phyloP scores from a whole-genome alignment of 2,888 invertebrate genomes.

The Thymelicus sylvestris region DNA sequence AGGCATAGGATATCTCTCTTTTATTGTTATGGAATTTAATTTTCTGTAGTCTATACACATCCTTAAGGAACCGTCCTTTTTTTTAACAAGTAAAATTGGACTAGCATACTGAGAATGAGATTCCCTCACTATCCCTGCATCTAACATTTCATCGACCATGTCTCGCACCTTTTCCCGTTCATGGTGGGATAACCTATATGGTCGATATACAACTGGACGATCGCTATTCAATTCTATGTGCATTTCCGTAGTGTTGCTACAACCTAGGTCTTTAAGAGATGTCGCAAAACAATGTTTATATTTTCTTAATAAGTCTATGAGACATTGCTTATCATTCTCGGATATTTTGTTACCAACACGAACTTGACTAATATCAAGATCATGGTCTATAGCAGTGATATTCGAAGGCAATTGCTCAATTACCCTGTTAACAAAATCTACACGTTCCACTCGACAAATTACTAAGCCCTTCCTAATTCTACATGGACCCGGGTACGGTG shows the following conservation, averaged over 20 bases:
- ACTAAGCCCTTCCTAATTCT: neutral
- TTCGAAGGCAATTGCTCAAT: neutral
- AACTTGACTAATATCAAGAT: neutral
- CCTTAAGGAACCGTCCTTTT: conserved; percentile 1
- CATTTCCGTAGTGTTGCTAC: conserved; percentile 42
- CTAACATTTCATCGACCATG: neutral
- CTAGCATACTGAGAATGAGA: conserved; percentile 44
- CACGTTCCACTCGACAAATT: neutral
- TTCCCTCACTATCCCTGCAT: conserved; percentile 37
- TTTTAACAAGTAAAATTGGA: conserved; percentile 42
- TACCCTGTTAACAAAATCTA: neutral
- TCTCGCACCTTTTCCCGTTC: conserved; percentile 43
- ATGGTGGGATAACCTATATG: conserved; percentile 43
- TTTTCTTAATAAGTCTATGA: conserved; percentile 30
- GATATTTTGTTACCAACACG: conserved; percentile 27
- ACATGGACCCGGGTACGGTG: neutral
- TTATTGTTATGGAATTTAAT: conserved; percentile 44
- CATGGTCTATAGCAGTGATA: no score
- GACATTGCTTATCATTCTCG: conserved; percentile 16
- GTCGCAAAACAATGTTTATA: conserved; percentile 44
- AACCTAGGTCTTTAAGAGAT: conserved; percentile 36
- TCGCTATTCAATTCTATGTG: conserved; percentile 40
- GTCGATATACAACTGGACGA: conserved; percentile 43
- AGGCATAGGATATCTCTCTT: conserved; percentile 45
- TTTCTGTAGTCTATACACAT: conserved; percentile 44